phyloP scores from a whole-genome alignment of 2,113 vertebrate species.

The Petaurus breviceps region DNA sequence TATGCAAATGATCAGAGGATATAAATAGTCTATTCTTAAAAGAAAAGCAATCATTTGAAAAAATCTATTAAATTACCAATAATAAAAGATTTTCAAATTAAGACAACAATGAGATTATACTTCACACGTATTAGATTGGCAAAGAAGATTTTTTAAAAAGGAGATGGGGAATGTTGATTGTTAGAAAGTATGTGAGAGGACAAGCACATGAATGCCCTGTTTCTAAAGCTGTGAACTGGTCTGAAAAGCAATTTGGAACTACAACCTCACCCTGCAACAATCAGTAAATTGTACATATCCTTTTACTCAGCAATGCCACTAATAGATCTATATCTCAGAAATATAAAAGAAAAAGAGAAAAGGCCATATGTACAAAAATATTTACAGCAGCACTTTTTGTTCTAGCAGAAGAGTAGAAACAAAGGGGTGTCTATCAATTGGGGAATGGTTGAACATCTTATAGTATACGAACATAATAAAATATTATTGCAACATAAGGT shows the following conservation, averaged over 20 bases:
- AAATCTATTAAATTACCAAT: not conserved
- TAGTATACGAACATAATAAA: not conserved
- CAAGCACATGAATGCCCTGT: not conserved
- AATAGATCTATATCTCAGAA: not conserved
- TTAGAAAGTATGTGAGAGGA: not conserved
- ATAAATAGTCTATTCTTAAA: not conserved
- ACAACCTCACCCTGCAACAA: not conserved
- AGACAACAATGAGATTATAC: not conserved
- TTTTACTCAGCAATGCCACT: not conserved
- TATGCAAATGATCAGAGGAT: not conserved
- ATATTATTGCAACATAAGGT: not conserved
- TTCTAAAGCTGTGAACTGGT: not conserved
- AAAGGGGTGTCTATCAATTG: not conserved
- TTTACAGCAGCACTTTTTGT: not conserved
- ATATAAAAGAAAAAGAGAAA: not conserved
- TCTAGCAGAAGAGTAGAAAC: not conserved
- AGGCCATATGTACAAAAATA: not conserved
- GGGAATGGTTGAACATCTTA: not conserved
- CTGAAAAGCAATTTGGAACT: not conserved
- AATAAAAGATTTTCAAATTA: not conserved
- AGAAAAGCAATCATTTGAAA: not conserved
- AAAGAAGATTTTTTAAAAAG: not conserved
- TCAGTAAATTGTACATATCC: not conserved
- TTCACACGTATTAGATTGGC: not conserved
- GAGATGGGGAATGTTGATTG: not conserved